Conservation (phyloP, 2,113 vertebrate genomes). For the Onychorhynchus coronatus region DNA sequence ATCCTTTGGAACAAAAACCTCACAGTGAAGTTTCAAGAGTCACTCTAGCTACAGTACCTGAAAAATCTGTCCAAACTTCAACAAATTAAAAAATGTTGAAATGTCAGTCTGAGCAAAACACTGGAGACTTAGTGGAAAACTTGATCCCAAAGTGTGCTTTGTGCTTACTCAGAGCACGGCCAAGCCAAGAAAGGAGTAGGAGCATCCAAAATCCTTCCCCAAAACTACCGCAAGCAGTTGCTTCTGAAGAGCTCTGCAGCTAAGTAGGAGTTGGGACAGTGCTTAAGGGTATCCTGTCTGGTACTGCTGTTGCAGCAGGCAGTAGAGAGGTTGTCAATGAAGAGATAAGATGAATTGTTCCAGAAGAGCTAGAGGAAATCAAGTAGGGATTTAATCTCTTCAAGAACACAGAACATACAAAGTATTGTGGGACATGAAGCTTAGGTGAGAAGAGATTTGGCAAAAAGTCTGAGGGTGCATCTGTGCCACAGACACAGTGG, state of each 20-base stretch:
- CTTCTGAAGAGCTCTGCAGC: neutral
- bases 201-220: neutral
- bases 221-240: neutral
- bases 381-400: neutral
- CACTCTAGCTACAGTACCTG: neutral
- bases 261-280: neutral
- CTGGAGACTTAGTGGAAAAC: neutral
- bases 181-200: neutral
- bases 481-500: neutral
- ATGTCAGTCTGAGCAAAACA: neutral
- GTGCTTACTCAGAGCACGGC: accelerated
- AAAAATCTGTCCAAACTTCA: neutral
- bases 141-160: neutral
- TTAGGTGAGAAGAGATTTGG: neutral
- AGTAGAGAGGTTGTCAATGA: neutral
- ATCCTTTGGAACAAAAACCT: neutral
- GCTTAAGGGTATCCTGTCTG: neutral
- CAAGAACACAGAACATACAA: neutral
- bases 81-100: neutral
- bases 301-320: neutral
- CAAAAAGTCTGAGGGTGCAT: neutral
- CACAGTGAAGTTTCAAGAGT: neutral
- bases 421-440: neutral
- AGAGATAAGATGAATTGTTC: neutral
- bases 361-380: neutral